Conservation (phyloP, 64 coral and sea anemone genomes). For the Pocillopora verrucosa region DNA sequence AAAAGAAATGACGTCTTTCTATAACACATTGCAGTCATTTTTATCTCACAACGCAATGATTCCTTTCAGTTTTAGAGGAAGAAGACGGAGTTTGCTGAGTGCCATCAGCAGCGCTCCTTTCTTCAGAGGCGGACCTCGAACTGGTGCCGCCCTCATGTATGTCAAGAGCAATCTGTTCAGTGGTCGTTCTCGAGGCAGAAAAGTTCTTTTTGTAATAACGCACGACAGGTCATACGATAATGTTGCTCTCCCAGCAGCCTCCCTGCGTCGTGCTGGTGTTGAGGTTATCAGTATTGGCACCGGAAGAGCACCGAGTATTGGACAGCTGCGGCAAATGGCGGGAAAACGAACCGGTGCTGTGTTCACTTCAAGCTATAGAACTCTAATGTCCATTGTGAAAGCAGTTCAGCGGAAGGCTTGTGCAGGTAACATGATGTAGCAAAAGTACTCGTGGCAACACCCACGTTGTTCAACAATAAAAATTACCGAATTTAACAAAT, state of each 20-base stretch:
- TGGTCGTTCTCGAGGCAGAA: not conserved
- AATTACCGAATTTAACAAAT: not conserved
- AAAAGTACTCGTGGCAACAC: not conserved
- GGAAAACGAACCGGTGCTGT: conserved; percentile 22
- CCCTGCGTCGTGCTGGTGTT: conserved; percentile 12
- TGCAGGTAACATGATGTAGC: conserved; percentile 3
- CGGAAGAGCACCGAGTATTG: not conserved
- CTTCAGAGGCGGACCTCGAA: conserved; percentile 31
- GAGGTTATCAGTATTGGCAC: conserved; percentile 38
- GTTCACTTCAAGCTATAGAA: conserved; percentile 39
- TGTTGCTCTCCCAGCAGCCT: conserved; percentile 19
- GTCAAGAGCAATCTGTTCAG: conserved; percentile 15
- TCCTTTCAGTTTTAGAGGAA: conserved; percentile 17
- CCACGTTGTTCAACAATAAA: not conserved
- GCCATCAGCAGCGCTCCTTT: conserved; percentile 42
- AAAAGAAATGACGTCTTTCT: not conserved
- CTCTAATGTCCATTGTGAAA: conserved; percentile 22
- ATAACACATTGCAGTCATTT: not conserved
- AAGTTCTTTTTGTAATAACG: conserved; percentile 53
- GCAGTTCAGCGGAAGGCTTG: conserved; percentile 14
- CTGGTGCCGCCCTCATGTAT: conserved; percentile 33
- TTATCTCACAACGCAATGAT: not conserved
- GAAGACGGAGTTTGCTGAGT: conserved; percentile 34
- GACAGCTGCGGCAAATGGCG: conserved; percentile 42
- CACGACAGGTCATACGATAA: conserved; percentile 38